These are phyloP conservation scores for Ficedula albicollis DNA, from an alignment of 2,797 vertebrate genomes.

Conservation along the genomic window DNA sequence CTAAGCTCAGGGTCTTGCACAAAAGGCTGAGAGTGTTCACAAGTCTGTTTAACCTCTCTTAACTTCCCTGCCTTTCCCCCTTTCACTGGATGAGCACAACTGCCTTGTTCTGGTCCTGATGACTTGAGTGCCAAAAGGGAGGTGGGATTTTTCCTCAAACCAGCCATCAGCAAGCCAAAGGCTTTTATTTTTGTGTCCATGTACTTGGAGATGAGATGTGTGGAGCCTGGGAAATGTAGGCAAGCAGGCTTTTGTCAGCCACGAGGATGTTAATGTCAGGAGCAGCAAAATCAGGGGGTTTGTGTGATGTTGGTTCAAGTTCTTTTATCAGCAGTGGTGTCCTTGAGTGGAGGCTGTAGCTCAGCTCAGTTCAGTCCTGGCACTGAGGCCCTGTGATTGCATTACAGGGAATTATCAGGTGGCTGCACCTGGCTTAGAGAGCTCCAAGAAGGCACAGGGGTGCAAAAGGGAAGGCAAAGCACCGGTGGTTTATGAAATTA, in stretches of 20 bases:
- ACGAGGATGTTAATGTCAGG: neutral
- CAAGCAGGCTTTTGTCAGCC: neutral
- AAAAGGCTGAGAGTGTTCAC: neutral
- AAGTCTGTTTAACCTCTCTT: neutral
- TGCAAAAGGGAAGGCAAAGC: slow-evolving; percentile 25
- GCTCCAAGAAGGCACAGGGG: neutral
- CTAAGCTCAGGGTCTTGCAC: neutral
- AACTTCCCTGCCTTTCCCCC: neutral
- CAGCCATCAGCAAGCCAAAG: accelerated
- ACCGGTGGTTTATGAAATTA: slow-evolving; percentile 67
- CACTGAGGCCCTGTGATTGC: neutral
- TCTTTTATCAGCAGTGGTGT: neutral
- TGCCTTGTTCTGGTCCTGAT: neutral
- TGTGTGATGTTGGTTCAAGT: neutral
- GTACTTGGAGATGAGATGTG: accelerated
- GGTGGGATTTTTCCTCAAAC: neutral
- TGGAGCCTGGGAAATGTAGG: neutral
- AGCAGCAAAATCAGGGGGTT: neutral
- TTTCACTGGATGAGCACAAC: neutral
- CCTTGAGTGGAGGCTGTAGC: neutral
- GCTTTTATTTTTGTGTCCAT: neutral
- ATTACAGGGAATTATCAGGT: slow-evolving; percentile 43
- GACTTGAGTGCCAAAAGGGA: neutral
- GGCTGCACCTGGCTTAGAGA: slow-evolving; percentile 10
- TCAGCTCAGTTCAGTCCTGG: neutral